Base-by-base conservation (phyloP, 1,140 invertebrate species). In the Drosophila pectinifera region DNA sequence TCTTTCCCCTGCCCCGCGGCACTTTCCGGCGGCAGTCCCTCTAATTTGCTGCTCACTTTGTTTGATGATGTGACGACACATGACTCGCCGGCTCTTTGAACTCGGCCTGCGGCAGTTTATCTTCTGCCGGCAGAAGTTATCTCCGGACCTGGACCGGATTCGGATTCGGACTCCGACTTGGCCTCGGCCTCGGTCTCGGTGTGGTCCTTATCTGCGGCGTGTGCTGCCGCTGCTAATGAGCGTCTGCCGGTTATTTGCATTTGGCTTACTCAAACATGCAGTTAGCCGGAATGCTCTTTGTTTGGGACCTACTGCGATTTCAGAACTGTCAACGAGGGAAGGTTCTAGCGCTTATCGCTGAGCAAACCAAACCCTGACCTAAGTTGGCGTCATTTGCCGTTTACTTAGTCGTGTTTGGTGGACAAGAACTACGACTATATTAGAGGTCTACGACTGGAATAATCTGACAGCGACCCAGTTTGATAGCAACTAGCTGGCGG, bases 1-100 rank as follows among this genome's bases (percentile, higher is more conserved):
- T 59, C 72, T 49, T 55, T 62, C 56, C 39, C 34, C 20, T 49
- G 42, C 56, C 38, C 34, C 20, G 16, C 1, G 11, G n/a, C 49
- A 43, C 48, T 36, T 54, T 31, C 48, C 36, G 24, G 28, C 42
- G 57, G 49, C 67, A 81, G 78, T 85, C 61, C 34, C 61, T 63
- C 80, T 78, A 85, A 88, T 85, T 88, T 85, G 74, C 68, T 88
- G 68, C 74, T 68, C 78, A 83, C 73, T 79, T 83, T 83, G 80
- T 75, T 83, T 82, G 78, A 78, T 78, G 63, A 78, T 73, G 78
- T 69, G 77, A 72, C 80, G 80, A 82, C 80, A 78, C 41, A 48
- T 57, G 72, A 76, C 51, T 75, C 31, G 80, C 56, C 80, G 70
- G 46, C 64, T 53, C 80, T 84, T 83, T 83, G 80, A 83, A 78